A percentile compares a stretch with the other conserved stretches of the same genome.
These are phyloP conservation scores for Solea senegalensis DNA, from an alignment of 2,113 vertebrate genomes.

Conservation along the genomic window DNA sequence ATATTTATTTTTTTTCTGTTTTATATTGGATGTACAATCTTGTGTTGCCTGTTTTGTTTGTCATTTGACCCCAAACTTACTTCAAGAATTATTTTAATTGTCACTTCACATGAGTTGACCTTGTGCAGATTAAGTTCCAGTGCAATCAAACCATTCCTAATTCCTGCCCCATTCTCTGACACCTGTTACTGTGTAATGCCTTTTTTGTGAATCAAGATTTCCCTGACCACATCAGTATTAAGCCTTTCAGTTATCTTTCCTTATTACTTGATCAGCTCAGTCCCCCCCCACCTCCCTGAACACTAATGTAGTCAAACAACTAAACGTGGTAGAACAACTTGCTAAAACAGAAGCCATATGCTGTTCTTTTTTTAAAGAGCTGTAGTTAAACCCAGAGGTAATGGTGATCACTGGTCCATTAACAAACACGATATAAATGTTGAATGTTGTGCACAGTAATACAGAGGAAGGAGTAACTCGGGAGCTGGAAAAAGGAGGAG, in stretches of 20 bases:
- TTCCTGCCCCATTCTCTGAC: neutral
- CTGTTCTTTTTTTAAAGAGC: neutral
- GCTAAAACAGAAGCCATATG: too few species aligned
- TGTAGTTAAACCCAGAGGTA: conserved; percentile 2
- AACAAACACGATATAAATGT: conserved; percentile 14
- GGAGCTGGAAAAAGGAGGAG: conserved; percentile 67
- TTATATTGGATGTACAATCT: neutral
- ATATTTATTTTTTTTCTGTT: conserved; percentile 19
- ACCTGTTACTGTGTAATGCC: neutral
- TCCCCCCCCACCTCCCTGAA: neutral
- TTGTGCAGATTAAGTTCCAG: neutral
- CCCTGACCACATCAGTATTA: neutral
- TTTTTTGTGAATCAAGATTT: neutral
- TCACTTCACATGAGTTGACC: too few species aligned
- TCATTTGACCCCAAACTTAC: conserved; percentile 5
- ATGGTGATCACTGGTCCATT: neutral
- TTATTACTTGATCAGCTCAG: neutral
- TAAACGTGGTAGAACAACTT: neutral
- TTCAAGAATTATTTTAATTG: neutral
- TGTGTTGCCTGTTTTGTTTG: conserved; percentile 1
- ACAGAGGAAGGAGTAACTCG: conserved; percentile 48
- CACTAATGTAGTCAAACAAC: neutral
- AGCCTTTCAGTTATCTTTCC: neutral
- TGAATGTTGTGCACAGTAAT: conserved; percentile 32
- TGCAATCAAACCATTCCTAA: neutral